Base-by-base conservation (phyloP, 2,888 invertebrate genomes). In the Eupithecia insigniata region DNA sequence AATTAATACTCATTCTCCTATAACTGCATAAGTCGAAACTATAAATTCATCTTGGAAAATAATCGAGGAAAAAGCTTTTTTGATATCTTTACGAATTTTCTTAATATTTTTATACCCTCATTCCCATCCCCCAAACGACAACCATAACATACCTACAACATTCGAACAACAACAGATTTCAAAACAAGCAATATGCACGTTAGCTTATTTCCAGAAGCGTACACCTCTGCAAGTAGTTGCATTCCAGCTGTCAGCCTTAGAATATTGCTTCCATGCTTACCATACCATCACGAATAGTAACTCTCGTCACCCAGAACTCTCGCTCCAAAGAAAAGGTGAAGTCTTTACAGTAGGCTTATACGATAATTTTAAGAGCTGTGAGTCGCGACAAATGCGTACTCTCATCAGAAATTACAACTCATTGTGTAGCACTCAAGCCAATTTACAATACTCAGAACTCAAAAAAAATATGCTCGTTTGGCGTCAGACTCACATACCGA, bases 121-220 rank as follows among this genome's bases (percentile, higher is more conserved):
- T 51, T 51, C 46, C 10, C 46, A 22, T 22, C n/a, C 2, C 22
- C n/a, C 26, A 26, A 55, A 26, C 55, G 55, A 55, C 26, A 26
- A 26, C 14, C 26, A 14, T 55, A 26, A 55, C 55, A 46, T 43
- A 39, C n/a, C n/a, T n/a, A n/a, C 26, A 22, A 30, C 18, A 60
- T 58, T 67, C 28, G n/a, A n/a, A n/a, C n/a, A 30, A 22, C 51
- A 22, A 55, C 55, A 65, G 22, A 70, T 61, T 73, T 86, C 87
- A 87, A 90, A 90, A 80, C 90, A 90, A 91, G 91, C 91, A 90
- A 91, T 91, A 91, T 90, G 90, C 91, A 91, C 91, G 90, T 90
- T 89, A 86, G 88, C 84, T 73, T 72, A 62, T 58, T 66, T 69
- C 71, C 72, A 64, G 70, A 62, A 69, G 62, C 76, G 73, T 75